Conservation (phyloP, 2,113 vertebrate genomes). For the Solea solea region DNA sequence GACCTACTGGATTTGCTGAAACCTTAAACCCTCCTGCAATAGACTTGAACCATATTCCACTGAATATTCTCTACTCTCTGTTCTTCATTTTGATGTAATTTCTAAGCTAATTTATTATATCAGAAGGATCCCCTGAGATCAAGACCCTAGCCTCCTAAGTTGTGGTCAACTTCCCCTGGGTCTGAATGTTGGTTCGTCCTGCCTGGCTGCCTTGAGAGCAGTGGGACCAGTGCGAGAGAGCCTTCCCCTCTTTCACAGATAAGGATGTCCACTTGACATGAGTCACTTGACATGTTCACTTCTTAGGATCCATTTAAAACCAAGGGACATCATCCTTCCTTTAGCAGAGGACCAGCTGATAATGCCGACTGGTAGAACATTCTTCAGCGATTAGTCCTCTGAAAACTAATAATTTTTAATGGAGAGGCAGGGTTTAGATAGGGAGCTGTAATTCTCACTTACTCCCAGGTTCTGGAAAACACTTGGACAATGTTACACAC, state of each 20-base stretch:
- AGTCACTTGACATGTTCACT: slow-evolving; percentile 64
- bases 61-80: background rate
- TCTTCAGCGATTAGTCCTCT: slow-evolving; percentile 70
- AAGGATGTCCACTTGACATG: slow-evolving; percentile 78
- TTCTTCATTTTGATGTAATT: background rate
- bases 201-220: slow-evolving; percentile 32
- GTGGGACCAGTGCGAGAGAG: slow-evolving; percentile 44
- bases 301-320: slow-evolving; percentile 73
- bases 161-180: background rate
- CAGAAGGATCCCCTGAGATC: background rate
- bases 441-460: background rate
- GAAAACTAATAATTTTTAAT: slow-evolving; percentile 68
- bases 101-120: background rate
- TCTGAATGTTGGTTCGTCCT: background rate
- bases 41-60: background rate
- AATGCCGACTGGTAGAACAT: slow-evolving; percentile 64
- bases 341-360: slow-evolving; percentile 72
- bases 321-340: slow-evolving; percentile 61
- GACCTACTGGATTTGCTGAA: background rate
- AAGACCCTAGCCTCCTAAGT: background rate
- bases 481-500: background rate
- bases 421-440: slow-evolving; percentile 51
- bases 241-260: slow-evolving; percentile 74
- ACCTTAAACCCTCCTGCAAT: background rate
- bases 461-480: background rate